These are phyloP conservation scores for Tenualosa ilisha DNA, from an alignment of 2,797 vertebrate genomes.

Conservation along the genomic window DNA sequence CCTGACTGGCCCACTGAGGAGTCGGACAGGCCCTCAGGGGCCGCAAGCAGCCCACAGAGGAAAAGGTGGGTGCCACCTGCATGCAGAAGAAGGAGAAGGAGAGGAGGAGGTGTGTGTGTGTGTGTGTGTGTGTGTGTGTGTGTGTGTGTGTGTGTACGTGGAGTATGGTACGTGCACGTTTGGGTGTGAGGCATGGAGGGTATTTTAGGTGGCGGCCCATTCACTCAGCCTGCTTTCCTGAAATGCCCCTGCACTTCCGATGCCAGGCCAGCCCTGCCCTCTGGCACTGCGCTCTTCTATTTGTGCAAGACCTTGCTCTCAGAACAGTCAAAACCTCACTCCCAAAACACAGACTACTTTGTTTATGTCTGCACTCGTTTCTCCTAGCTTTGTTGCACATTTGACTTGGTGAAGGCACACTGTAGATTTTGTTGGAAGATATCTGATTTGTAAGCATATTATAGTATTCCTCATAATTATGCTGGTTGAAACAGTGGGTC, in stretches of 20 bases:
- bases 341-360: too few species aligned
- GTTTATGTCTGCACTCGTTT: too few species aligned
- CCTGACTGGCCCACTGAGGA: background rate
- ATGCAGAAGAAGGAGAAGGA: background rate
- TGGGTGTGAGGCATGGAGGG: background rate
- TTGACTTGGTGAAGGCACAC: too few species aligned
- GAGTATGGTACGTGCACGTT: background rate
- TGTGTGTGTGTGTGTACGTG: background rate
- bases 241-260: background rate
- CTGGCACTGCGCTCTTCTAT: background rate
- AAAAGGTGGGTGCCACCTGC: slow-evolving; percentile 8
- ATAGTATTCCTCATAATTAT: too few species aligned
- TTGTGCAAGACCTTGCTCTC: too few species aligned
- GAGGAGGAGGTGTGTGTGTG: background rate
- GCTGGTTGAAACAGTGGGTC: too few species aligned
- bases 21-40: background rate
- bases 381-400: too few species aligned
- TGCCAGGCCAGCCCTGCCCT: background rate
- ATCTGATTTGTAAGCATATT: too few species aligned
- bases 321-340: too few species aligned
- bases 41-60: background rate
- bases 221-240: background rate
- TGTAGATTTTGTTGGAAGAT: too few species aligned
- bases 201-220: background rate
- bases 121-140: background rate